Base-by-base conservation (phyloP, 2,797 vertebrate genomes). In the Manis crassicaudata region DNA sequence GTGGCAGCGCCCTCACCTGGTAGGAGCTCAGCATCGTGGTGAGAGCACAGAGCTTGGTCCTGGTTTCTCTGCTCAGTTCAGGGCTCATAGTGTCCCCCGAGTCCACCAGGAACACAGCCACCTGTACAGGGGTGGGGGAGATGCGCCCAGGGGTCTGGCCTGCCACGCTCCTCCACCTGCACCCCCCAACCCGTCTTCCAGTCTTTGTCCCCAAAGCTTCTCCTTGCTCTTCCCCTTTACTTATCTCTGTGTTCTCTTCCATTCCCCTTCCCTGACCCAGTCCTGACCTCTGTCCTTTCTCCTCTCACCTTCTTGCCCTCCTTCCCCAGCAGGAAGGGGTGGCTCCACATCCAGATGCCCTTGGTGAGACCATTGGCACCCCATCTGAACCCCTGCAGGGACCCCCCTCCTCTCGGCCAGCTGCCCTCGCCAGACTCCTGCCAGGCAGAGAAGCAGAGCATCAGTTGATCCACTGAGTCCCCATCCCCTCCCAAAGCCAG, bases 261-360 rank as follows among this genome's bases (percentile, higher is more conserved):
- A 12, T 6, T 56, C 9, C 20, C 40, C 40, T 25, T 46, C n/a
- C 65, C 79, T 4, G 27, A 18, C 29, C 50, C n/a, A 1, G 1
- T 8, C 46, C 20, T 46, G 43, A 12, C 68, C 16, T 25, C 70
- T 46, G 46, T 25, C 25, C 32, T 67, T 63, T 27, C 12, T 54
- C 46, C 25, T 37, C 90, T 97, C 72, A 98, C 97, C 96, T 98
- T 94, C 67, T 58, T 91, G 6, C 94, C 94, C 21, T 96, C 94
- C 17, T 94, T 96, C 27, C 94, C 95, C 70, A 98, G 79, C 65
- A 98, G 89, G 73, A 98, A 97, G 20, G 98, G 98, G 5, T 94
- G 97, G 6, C 97, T 98, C 98, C 98, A 98, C 89, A 97, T 97
- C 96, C 97, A 97, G 10, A 98, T 91, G 50, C 98, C 98, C 79